Conservation (phyloP, 2,113 vertebrate species). For the Hymenochirus boettgeri region DNA sequence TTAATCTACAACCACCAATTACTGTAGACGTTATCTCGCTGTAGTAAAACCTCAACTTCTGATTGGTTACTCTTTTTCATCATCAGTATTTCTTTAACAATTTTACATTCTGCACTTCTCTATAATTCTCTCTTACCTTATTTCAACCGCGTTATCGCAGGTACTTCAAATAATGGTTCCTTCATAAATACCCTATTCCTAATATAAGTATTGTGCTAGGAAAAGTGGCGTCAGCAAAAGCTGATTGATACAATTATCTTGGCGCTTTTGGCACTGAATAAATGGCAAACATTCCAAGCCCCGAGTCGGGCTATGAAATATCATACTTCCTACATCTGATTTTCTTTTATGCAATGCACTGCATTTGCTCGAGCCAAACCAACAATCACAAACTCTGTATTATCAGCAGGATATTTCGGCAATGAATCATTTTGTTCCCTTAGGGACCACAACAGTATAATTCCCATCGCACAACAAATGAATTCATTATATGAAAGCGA, state of each 20-base stretch:
- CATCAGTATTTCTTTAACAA: too few species aligned
- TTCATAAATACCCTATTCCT: not conserved
- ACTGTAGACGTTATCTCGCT: too few species aligned
- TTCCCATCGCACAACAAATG: slow-evolving; percentile 34
- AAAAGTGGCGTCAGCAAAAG: not conserved
- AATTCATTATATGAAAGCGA: slow-evolving; percentile 29
- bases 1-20: too few species aligned
- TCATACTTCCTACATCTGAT: not conserved
- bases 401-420: not conserved
- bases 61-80: too few species aligned
- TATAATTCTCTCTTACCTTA: too few species aligned
- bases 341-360: not conserved
- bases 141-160: too few species aligned
- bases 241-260: not conserved
- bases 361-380: not conserved
- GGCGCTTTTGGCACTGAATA: too few species aligned
- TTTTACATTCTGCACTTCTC: too few species aligned
- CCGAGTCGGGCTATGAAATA: not conserved
- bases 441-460: slow-evolving; percentile 19
- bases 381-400: not conserved
- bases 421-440: slow-evolving; percentile 22
- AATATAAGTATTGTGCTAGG: too few species aligned
- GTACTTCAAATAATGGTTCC: too few species aligned
- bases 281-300: not conserved
- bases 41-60: too few species aligned